A percentile compares a stretch with the other conserved stretches of the same genome.
Evolutionary conservation across 2,888 invertebrate genomes (phyloP).

Genomic region (Cantharis nigra): DNA sequence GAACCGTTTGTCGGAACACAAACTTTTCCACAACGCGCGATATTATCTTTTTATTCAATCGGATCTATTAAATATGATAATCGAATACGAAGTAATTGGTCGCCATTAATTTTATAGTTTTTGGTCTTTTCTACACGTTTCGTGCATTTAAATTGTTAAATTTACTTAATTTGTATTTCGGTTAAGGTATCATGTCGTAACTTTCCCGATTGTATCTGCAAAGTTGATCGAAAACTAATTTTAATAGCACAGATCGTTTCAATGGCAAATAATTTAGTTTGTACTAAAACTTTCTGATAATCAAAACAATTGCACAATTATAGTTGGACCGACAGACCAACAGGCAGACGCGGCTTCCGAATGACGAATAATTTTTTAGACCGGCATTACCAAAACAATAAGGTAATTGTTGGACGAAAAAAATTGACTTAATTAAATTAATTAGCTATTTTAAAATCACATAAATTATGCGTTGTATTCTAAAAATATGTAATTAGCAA

Average conservation of each 20-base stretch:
- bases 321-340: background rate
- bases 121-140: background rate
- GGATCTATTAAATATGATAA: slow-evolving; percentile 22
- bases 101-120: slow-evolving; percentile 17
- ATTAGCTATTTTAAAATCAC: background rate
- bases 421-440: background rate
- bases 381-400: background rate
- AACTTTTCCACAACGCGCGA: background rate
- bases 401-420: background rate
- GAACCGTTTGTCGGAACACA: slow-evolving; percentile 4
- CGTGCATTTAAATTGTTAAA: background rate
- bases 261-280: background rate
- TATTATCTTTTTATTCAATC: slow-evolving; percentile 15
- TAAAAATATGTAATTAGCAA: background rate
- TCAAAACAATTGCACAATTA: background rate
- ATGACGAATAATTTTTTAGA: background rate
- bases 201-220: background rate
- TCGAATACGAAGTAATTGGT: slow-evolving; percentile 20
- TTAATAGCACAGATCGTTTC: background rate
- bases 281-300: background rate
- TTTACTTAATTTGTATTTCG: background rate
- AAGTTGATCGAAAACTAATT: background rate
- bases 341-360: background rate
- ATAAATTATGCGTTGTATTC: background rate
- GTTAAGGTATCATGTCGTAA: background rate